phyloP scores from a whole-genome alignment of 2,797 vertebrate species.

The Muraenolepis orangiensis region DNA sequence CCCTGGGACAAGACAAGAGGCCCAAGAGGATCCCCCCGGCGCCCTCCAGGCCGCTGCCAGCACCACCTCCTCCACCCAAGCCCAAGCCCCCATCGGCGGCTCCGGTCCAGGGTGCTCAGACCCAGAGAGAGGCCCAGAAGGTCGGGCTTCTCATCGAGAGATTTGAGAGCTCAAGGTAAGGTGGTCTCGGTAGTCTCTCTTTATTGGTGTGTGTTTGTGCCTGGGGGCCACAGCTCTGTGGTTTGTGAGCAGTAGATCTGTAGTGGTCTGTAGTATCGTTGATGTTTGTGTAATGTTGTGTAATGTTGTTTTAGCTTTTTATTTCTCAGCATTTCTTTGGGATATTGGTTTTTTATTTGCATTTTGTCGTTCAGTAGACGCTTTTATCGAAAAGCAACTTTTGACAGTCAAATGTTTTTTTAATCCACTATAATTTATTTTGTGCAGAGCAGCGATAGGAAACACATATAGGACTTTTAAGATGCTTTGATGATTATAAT shows the following conservation, averaged over 20 bases:
- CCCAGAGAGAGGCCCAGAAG: conserved; percentile 65
- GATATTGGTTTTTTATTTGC: too few species aligned
- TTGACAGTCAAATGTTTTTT: neutral
- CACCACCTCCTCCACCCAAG: conserved; percentile 71
- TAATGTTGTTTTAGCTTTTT: neutral
- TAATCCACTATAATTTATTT: too few species aligned
- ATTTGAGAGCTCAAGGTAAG: conserved; percentile 82
- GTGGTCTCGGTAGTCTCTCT: neutral
- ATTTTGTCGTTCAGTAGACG: neutral
- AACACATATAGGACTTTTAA: neutral
- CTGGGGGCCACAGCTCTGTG: neutral
- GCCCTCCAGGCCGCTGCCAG: conserved; percentile 76
- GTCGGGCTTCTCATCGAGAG: conserved; percentile 80
- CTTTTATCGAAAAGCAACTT: neutral
- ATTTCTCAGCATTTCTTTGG: too few species aligned
- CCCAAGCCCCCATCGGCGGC: conserved; percentile 65
- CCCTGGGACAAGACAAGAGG: conserved; percentile 77
- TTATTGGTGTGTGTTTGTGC: neutral
- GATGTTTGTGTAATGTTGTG: too few species aligned
- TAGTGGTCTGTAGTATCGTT: too few species aligned
- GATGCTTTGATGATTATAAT: too few species aligned
- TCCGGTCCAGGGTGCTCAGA: conserved; percentile 47
- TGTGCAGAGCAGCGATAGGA: neutral
- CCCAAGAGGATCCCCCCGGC: conserved; percentile 76
- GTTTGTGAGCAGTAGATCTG: neutral